phyloP scores from a whole-genome alignment of 2,113 vertebrate species.

The Abramis brama region DNA sequence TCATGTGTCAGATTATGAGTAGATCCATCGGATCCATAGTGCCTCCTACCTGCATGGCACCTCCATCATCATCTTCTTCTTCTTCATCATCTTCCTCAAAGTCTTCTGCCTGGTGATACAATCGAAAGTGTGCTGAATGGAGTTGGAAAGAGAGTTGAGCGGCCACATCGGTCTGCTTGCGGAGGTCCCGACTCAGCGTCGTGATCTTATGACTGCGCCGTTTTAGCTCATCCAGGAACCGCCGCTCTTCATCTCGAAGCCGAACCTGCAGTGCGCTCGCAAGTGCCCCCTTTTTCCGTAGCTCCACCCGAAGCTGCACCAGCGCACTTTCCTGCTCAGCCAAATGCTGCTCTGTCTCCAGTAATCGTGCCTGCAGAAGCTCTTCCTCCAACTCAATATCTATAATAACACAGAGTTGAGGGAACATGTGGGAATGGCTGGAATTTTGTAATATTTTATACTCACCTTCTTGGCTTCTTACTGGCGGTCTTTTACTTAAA shows the following conservation, averaged over 20 bases:
- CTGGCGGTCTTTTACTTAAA: constrained; percentile 74
- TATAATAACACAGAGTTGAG: constrained; percentile 26
- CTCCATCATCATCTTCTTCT: constrained; percentile 47
- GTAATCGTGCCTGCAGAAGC: constrained; percentile 82
- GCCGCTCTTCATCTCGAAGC: constrained; percentile 86
- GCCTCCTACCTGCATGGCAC: constrained; percentile 51
- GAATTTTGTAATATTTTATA: neutral
- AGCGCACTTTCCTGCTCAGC: constrained; percentile 82
- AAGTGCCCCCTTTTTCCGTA: constrained; percentile 84
- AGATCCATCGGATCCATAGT: neutral
- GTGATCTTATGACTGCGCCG: constrained; percentile 90
- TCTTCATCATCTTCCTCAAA: constrained; percentile 50
- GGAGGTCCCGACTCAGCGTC: constrained; percentile 86
- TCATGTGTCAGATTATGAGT: neutral
- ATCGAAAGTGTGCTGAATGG: constrained; percentile 80
- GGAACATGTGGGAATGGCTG: neutral
- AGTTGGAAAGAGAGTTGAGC: constrained; percentile 88
- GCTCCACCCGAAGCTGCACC: constrained; percentile 80
- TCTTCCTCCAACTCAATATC: constrained; percentile 76
- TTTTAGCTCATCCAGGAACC: constrained; percentile 92
- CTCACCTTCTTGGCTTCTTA: constrained; percentile 73
- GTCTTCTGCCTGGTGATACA: constrained; percentile 70
- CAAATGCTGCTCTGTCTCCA: constrained; percentile 81
- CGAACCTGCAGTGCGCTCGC: constrained; percentile 83
- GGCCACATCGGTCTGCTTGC: constrained; percentile 86